Evolutionary conservation across 2,797 vertebrate species (phyloP).

Genomic region (Crenuchus spilurus): DNA sequence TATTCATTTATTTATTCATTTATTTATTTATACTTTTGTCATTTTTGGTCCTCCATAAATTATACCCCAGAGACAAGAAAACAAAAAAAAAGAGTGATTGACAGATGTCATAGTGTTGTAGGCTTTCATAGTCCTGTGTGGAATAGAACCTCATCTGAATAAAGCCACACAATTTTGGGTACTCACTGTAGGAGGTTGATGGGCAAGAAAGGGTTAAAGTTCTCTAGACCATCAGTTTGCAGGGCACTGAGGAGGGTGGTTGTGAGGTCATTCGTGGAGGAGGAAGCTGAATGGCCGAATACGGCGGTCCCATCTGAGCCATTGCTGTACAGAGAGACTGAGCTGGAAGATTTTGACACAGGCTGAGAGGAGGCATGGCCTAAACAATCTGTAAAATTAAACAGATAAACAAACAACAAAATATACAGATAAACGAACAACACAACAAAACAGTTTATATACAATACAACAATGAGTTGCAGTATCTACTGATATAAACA

Average conservation of each 20-base stretch:
- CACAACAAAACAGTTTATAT: too few relatives aligned
- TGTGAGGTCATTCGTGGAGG: constrained; percentile 80
- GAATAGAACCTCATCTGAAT: too few relatives aligned
- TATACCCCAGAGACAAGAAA: too few relatives aligned
- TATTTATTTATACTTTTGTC: too few relatives aligned
- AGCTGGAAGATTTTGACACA: constrained; percentile 83
- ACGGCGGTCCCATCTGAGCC: constrained; percentile 79
- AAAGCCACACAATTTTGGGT: too few relatives aligned
- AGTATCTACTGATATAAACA: too few relatives aligned
- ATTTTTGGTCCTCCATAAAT: too few relatives aligned
- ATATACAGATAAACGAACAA: not conserved
- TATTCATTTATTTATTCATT: too few relatives aligned
- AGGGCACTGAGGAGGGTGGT: constrained; percentile 75
- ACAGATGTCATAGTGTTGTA: too few relatives aligned
- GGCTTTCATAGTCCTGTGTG: too few relatives aligned
- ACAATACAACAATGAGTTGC: too few relatives aligned
- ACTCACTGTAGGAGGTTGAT: constrained; percentile 85
- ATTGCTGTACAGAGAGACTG: constrained; percentile 79
- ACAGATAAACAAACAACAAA: constrained; percentile 3
- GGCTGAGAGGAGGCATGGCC: constrained; percentile 71
- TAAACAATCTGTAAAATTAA: constrained; percentile 61
- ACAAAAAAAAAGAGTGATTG: too few relatives aligned
- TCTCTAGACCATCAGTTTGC: constrained; percentile 77
- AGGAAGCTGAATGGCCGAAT: constrained; percentile 82
- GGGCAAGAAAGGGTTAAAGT: constrained; percentile 82